Conservation (phyloP, 2,888 invertebrate genomes). For the Orthosia gothica region DNA sequence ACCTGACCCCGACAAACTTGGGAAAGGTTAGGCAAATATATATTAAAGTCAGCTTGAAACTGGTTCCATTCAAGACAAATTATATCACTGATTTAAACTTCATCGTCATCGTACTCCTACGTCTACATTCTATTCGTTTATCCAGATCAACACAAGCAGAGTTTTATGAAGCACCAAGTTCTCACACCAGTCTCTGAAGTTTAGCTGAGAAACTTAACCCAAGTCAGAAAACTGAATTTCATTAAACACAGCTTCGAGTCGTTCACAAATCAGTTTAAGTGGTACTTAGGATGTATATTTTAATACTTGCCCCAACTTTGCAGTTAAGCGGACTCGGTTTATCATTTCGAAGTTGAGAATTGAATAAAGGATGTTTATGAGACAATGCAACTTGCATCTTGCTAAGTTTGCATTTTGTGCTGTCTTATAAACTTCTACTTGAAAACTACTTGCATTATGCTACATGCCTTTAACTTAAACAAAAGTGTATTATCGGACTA, state of each 20-base stretch:
- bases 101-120: neutral
- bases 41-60: no score
- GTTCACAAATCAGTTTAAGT: slow-evolving; percentile 60
- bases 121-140: neutral
- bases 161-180: slow-evolving; percentile 25
- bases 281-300: slow-evolving; percentile 54
- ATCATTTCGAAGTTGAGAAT: slow-evolving; percentile 23
- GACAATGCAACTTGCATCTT: slow-evolving; percentile 4
- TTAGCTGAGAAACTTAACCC: slow-evolving; percentile 37
- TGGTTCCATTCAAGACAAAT: no score
- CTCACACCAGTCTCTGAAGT: slow-evolving; percentile 32
- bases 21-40: no score
- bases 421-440: neutral
- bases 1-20: no score
- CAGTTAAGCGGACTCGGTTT: slow-evolving; percentile 22
- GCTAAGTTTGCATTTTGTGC: neutral
- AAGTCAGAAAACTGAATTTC: slow-evolving; percentile 58
- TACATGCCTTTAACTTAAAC: no score
- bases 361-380: slow-evolving; percentile 23
- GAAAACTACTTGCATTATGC: neutral
- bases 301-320: slow-evolving; percentile 40
- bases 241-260: slow-evolving; percentile 56
- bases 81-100: neutral
- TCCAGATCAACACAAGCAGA: slow-evolving; percentile 9
- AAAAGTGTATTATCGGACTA: no score